phyloP scores from a whole-genome alignment of 2,888 invertebrate species.

The Lypha dubia region DNA sequence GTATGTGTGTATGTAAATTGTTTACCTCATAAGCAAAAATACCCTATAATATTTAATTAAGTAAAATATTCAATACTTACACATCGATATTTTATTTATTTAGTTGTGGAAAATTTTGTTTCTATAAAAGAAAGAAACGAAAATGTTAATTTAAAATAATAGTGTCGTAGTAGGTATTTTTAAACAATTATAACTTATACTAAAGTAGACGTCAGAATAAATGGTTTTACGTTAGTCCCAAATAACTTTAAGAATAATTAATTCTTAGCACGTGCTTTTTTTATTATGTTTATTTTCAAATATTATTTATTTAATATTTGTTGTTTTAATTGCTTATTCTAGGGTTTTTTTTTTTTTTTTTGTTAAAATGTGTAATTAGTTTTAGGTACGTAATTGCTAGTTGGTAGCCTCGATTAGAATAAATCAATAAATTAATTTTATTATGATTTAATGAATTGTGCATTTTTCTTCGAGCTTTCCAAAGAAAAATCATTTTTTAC shows the following conservation, averaged over 20 bases:
- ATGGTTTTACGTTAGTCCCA: slow-evolving; percentile 11
- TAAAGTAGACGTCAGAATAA: slow-evolving; percentile 42
- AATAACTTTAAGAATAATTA: slow-evolving; percentile 16
- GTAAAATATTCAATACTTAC: background rate
- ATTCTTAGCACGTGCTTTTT: slow-evolving; percentile 57
- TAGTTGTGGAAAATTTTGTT: slow-evolving; percentile 55
- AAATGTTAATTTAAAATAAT: slow-evolving; percentile 26
- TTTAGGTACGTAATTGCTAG: background rate
- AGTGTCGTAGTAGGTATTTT: no score
- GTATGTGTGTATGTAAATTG: no score
- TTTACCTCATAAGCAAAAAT: slow-evolving; percentile 34
- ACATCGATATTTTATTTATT: slow-evolving; percentile 10
- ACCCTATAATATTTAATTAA: slow-evolving; percentile 7
- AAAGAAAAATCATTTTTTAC: no score
- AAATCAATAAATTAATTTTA: background rate
- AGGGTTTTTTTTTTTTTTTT: slow-evolving; percentile 40
- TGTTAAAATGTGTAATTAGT: no score
- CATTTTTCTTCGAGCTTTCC: no score
- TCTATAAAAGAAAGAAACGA: slow-evolving; percentile 23
- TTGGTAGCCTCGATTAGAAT: background rate
- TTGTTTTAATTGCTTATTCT: slow-evolving; percentile 13
- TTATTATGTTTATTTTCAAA: background rate
- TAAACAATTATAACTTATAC: slow-evolving; percentile 51
- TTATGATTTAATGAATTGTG: slow-evolving; percentile 35
- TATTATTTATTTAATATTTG: slow-evolving; percentile 5